A percentile compares a stretch with the other conserved stretches of the same genome.
Conservation (phyloP, 2,888 invertebrate genomes). For the Ctena decussata region DNA sequence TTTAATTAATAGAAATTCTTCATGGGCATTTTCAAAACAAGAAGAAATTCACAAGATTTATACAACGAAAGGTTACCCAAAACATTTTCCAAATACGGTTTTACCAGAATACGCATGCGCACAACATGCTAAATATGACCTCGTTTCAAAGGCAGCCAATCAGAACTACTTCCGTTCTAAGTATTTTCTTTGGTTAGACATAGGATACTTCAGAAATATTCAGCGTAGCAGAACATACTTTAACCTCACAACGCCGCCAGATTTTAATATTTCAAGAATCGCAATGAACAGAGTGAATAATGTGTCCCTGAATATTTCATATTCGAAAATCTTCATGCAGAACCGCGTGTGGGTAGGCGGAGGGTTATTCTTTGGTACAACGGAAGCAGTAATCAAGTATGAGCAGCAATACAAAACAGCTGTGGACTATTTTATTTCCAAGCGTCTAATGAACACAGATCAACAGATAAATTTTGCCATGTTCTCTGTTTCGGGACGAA, state of each 20-base stretch:
- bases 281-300: constrained; percentile 23
- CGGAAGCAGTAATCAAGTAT: constrained; percentile 30
- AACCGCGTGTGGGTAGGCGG: constrained; percentile 67
- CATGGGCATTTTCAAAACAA: constrained; percentile 67
- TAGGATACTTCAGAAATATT: constrained; percentile 70
- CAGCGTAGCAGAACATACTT: constrained; percentile 35
- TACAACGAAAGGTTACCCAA: constrained; percentile 64
- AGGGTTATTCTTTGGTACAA: constrained; percentile 54
- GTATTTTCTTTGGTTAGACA: constrained; percentile 74
- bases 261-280: constrained; percentile 41
- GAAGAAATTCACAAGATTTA: constrained; percentile 60
- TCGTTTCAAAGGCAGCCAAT: constrained; percentile 52
- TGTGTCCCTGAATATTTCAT: background rate
- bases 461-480: constrained; percentile 61
- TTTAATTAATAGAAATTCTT: constrained; percentile 44
- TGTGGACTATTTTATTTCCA: constrained; percentile 48
- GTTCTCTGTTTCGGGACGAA: constrained; percentile 40
- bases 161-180: constrained; percentile 58
- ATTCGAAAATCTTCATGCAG: constrained; percentile 43
- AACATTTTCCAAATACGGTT: constrained; percentile 74
- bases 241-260: constrained; percentile 24
- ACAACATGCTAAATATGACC: constrained; percentile 73
- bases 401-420: constrained; percentile 47
- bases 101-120: constrained; percentile 71
- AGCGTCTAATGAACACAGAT: constrained; percentile 54